phyloP scores from a whole-genome alignment of 2,888 invertebrate species.

The Parochlus steinenii region DNA sequence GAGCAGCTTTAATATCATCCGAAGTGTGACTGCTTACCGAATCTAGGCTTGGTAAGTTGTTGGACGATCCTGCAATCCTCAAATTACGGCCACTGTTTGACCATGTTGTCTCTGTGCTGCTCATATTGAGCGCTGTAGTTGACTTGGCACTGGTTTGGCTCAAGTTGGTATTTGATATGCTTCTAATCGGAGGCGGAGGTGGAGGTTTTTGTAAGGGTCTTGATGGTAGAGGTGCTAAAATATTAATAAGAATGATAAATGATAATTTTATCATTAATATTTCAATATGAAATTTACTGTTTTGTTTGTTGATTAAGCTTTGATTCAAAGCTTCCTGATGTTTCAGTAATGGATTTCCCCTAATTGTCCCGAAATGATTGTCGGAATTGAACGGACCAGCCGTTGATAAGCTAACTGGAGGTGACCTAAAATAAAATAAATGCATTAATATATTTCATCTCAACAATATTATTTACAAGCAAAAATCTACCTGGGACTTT shows the following conservation, averaged over 20 bases:
- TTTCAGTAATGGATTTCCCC: constrained; percentile 16
- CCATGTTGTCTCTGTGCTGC: too few relatives aligned
- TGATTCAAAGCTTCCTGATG: constrained; percentile 10
- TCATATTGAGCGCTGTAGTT: constrained; percentile 8
- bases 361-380: constrained; percentile 28
- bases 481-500: constrained; percentile 46
- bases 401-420: constrained; percentile 24
- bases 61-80: constrained; percentile 11
- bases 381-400: constrained; percentile 23
- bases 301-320: too few relatives aligned
- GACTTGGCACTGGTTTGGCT: constrained; percentile 18
- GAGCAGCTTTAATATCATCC: constrained; percentile 19
- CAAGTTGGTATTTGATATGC: constrained; percentile 28
- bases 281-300: not conserved
- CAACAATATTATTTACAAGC: not conserved
- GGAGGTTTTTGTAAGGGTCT: constrained; percentile 28
- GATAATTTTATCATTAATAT: constrained; percentile 6
- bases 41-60: constrained; percentile 5
- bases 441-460: not conserved
- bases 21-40: not conserved
- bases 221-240: constrained; percentile 26
- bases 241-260: not conserved
- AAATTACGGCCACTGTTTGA: too few relatives aligned
- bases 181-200: constrained; percentile 29
- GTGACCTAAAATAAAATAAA: constrained; percentile 23